Percentiles rank a stretch among this genome's conserved stretches.
phyloP scores from a whole-genome alignment of 2,797 vertebrate genomes.

The Carcharodon carcharias region DNA sequence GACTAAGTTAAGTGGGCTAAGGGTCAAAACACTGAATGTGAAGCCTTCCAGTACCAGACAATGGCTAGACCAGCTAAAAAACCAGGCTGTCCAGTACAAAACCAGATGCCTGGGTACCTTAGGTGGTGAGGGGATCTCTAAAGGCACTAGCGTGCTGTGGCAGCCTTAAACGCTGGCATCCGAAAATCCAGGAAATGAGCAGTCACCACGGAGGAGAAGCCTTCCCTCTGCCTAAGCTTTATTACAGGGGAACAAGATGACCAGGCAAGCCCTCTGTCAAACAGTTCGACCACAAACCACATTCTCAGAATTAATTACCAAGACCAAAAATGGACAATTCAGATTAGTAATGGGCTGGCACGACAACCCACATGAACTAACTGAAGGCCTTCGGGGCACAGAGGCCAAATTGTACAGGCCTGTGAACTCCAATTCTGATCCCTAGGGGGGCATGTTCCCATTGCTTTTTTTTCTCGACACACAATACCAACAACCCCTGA shows the following conservation, averaged over 20 bases:
- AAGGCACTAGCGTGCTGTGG: not conserved
- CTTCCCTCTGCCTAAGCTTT: not conserved
- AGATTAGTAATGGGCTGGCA: not conserved
- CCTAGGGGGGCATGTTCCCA: not conserved
- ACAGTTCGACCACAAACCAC: not conserved
- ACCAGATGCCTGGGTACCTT: not conserved
- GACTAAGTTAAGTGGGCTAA: not conserved
- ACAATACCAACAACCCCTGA: conserved; percentile 13
- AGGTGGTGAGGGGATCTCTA: not conserved
- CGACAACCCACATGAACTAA: not conserved
- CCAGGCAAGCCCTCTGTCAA: not conserved
- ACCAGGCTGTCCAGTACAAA: not conserved
- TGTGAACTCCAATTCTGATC: not conserved
- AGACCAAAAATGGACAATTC: not conserved
- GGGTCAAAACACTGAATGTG: not conserved
- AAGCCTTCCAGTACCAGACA: not conserved
- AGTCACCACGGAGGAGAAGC: not conserved
- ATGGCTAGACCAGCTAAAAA: not conserved
- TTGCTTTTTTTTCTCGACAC: not conserved
- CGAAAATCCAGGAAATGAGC: not conserved
- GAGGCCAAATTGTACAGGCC: conserved; percentile 17
- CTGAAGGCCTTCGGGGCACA: not conserved
- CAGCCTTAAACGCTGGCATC: not conserved
- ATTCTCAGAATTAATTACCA: conserved; percentile 12
- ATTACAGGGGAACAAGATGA: not conserved